Percentiles rank a stretch among this genome's conserved stretches.
Conservation (phyloP, 1,140 invertebrate species). For the Drosophila cardini region DNA sequence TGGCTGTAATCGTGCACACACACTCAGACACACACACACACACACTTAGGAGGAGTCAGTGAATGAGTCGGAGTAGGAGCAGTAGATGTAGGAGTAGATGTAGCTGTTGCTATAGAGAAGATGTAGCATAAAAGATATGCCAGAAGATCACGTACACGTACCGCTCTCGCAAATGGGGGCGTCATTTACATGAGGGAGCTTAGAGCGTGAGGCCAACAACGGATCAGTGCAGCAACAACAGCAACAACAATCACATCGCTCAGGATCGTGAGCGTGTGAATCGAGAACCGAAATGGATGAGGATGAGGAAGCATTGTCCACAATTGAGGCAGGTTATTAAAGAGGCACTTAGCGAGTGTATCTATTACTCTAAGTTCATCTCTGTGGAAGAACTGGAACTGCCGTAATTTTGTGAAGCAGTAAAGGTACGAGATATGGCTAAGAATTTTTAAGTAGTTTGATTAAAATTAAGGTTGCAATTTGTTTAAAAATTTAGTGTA, state of each 20-base stretch:
- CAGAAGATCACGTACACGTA: conserved; percentile 70
- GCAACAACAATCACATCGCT: conserved; percentile 10
- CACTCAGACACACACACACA: conserved; percentile 49
- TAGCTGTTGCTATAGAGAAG: conserved; percentile 40
- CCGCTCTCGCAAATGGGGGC: conserved; percentile 72
- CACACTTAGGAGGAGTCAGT: conserved; percentile 32
- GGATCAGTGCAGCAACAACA: conserved; percentile 36
- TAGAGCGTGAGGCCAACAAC: conserved; percentile 50
- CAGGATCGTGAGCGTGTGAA: conserved; percentile 79
- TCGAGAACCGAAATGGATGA: conserved; percentile 32
- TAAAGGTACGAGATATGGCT: no score
- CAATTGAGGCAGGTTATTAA: conserved; percentile 12
- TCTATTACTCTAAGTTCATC: neutral
- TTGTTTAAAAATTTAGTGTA: no score
- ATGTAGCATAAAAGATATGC: conserved; percentile 70
- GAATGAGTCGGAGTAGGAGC: neutral
- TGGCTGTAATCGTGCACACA: conserved; percentile 68
- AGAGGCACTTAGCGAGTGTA: neutral
- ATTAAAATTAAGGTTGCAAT: no score
- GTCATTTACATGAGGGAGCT: conserved; percentile 74
- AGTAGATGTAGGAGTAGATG: conserved; percentile 2
- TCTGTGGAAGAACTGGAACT: neutral
- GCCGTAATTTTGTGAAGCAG: no score
- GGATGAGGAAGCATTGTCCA: neutral
- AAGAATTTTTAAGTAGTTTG: no score